Base-by-base conservation (phyloP, 2,888 invertebrate species). In the Drosophila macrospina region DNA sequence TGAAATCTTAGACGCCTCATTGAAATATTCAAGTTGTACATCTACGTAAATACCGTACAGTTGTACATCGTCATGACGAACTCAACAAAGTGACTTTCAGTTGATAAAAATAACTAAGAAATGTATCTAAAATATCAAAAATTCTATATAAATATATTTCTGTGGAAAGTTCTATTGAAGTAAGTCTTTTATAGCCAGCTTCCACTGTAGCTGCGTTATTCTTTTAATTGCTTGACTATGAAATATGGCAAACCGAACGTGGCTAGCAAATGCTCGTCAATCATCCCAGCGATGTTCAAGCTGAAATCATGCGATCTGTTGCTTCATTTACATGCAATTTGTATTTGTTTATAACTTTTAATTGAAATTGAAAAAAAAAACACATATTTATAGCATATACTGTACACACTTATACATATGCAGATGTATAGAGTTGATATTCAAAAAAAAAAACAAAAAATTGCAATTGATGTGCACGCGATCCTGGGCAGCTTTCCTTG, bases 251-350 rank as follows among this genome's bases (percentile, higher is more conserved):
- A 42, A 30, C 8, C 15, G 32, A 69, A 50, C 64, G 63, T 73
- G 60, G 51, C 57, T 54, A 28, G 30, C 16, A 34, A 44, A 60
- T 41, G 66, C 59, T 68, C 69, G 56, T 76, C 68, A 72, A 72
- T 65, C 69, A 65, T 16, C 13, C 44, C 16, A 15, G 47, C 44
- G 20, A 45, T 32, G 32, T 45, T 28, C 16, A 24, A 51, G 32
- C 7, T 24, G 28, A 62, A 52, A 50, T 60, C 70, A 54, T 75
- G 75, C 32, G 47, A 69, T 41, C 34, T 44, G 5, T 59, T 57
- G 44, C 48, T 74, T 56, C 48, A 62, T 63, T 74, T 55, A 44
- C 36, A 63, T 69, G 52, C 70, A 54, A 57, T 65, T 59, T 74
- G 48, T 74, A 44, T 74, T 69, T 75, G 34, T 34, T 59, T 39